These are phyloP conservation scores for Pissodes strobi DNA, from an alignment of 1,140 invertebrate species.

Conservation along the genomic window DNA sequence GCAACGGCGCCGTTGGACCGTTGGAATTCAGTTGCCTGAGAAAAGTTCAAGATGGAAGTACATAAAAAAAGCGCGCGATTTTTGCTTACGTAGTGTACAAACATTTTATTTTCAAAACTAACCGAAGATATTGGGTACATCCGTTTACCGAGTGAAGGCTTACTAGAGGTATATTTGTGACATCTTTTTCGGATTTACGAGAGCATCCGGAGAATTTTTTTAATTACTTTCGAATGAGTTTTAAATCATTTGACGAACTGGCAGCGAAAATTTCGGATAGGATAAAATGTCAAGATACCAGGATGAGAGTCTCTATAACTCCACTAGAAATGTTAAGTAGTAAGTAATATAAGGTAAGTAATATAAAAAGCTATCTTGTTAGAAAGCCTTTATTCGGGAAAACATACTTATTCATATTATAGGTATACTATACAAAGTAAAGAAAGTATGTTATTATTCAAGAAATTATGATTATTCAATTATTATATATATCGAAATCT, in stretches of 20 bases:
- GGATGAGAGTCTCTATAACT: not conserved
- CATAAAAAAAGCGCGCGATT: not conserved
- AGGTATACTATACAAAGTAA: not conserved
- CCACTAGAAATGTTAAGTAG: not conserved
- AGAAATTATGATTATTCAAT: too few species aligned
- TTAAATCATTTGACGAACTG: conserved; percentile 9
- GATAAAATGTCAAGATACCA: conserved; percentile 6
- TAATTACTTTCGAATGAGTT: conserved; percentile 13
- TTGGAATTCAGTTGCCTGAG: too few species aligned
- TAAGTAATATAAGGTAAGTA: not conserved
- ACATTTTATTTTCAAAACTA: not conserved
- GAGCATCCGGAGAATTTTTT: conserved; percentile 12
- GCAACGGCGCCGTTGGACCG: too few species aligned
- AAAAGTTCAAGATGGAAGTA: too few species aligned
- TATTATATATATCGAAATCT: too few species aligned
- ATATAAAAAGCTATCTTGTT: not conserved
- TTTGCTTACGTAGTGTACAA: not conserved
- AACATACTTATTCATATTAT: not conserved
- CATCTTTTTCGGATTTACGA: conserved; percentile 5
- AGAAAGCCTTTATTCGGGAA: not conserved
- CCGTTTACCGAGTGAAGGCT: not conserved
- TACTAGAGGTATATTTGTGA: too few species aligned
- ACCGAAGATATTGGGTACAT: too few species aligned
- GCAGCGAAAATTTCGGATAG: conserved; percentile 1
- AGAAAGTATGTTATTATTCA: not conserved